Evolutionary conservation across 2,797 vertebrate species (phyloP).

Genomic region (Oryzias dopingdopingensis): DNA sequence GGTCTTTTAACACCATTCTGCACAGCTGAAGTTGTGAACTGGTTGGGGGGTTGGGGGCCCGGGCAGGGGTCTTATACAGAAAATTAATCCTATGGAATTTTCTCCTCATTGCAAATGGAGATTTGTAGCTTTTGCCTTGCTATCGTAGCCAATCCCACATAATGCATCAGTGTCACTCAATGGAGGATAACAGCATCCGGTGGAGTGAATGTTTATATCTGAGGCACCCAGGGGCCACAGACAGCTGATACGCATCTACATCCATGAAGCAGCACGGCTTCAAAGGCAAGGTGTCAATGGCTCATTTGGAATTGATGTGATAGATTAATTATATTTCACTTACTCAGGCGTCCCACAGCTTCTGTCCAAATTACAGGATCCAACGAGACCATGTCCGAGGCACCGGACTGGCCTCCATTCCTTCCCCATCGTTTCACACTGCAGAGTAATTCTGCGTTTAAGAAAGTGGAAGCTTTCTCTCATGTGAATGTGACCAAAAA

Average conservation of each 20-base stretch:
- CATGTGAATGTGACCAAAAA: conserved; percentile 54
- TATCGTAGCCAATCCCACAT: conserved; percentile 70
- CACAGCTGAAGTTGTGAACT: conserved; percentile 82
- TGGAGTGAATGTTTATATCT: conserved; percentile 68
- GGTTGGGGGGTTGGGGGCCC: conserved; percentile 60
- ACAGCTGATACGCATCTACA: conserved; percentile 69
- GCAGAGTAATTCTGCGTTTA: conserved; percentile 24
- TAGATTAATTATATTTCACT: conserved; percentile 76
- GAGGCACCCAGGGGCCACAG: conserved; percentile 58
- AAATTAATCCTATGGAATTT: conserved; percentile 87
- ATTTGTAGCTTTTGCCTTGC: conserved; percentile 77
- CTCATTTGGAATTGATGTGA: conserved; percentile 71
- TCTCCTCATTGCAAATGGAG: conserved; percentile 82
- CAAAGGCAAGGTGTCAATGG: conserved; percentile 71
- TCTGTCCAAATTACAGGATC: conserved; percentile 57
- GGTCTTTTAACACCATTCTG: conserved; percentile 84
- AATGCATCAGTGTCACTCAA: conserved; percentile 72
- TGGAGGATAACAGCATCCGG: conserved; percentile 72
- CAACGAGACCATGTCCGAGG: conserved; percentile 32
- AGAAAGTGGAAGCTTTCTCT: conserved; percentile 21
- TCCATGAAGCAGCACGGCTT: conserved; percentile 54
- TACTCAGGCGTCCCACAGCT: conserved; percentile 52
- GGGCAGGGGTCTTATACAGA: conserved; percentile 74
- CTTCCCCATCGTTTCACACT: conserved; percentile 62
- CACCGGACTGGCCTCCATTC: conserved; percentile 41